Evolutionary conservation across 1,140 invertebrate species (phyloP), one percentile per base, ranked within the genome.

Genomic region (Drosophila hydei): DNA sequence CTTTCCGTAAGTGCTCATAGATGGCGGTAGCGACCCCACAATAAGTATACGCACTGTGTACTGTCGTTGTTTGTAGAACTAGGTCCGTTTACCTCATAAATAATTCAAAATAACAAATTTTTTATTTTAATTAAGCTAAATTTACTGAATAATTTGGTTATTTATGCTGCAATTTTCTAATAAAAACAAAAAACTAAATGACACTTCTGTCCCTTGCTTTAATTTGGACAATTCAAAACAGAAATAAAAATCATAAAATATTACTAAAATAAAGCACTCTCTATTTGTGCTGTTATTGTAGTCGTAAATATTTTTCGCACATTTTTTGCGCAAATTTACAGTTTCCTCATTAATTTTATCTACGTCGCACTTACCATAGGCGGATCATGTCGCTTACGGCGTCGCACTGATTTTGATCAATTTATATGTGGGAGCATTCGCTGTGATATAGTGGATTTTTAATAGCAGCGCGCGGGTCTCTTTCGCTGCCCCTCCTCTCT

Each of bases 331-430:
- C 74, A 87, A 87, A 87, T 81, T 81, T 79, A 67, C 77, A 68
- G 75, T 58, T 87, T 87, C 81, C 81, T 85, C 77, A 85, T 85
- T 85, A 87, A 67, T 68, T 68, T 75, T 61, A 68, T 73, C 64
- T 67, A 47, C 54, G 65, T 48, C 58, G 58, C 56, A 70, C 33
- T 56, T 47, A 19, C 33, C 42, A 33, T 42, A 70, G 43, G 48
- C 30, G 52, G 36, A 68, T 72, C 63, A 72, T 72, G 54, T 71
- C 68, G 63, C 50, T 55, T 25, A 55, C 58, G 71, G 56, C 50
- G 71, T 70, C 56, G 36, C 71, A 70, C 71, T 73, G 71, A 73
- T 73, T 73, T 73, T 62, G 50, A 79, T 71, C 63, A 79, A 85
- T 79, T 79, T 83, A 56, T 72, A 72, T 72, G 70, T 72, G 55